Conservation (phyloP, 1,140 invertebrate species). For the Delia radicum region DNA sequence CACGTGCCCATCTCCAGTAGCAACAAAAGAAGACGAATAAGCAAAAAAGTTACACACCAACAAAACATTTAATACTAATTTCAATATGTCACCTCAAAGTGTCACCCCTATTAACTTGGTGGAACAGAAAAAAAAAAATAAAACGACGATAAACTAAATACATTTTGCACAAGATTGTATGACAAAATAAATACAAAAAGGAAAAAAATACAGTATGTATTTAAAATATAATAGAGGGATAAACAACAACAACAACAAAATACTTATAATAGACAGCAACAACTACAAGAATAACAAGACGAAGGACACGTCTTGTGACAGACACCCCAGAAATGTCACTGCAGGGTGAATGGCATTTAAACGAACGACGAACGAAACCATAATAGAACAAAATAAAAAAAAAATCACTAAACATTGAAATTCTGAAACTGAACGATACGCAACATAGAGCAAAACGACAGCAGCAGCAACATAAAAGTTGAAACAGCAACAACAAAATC, state of each 20-base stretch:
- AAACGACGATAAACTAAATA: background rate
- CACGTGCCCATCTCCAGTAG: no score
- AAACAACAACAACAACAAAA: background rate
- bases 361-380: background rate
- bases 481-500: background rate
- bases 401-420: slow-evolving; percentile 11
- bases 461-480: background rate
- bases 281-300: background rate
- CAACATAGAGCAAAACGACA: background rate
- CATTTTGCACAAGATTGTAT: slow-evolving; percentile 12
- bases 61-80: slow-evolving; percentile 13
- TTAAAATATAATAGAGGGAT: slow-evolving; percentile 15
- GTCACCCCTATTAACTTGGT: slow-evolving; percentile 18
- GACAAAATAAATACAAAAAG: background rate
- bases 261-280: background rate
- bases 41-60: background rate
- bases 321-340: slow-evolving; percentile 17
- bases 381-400: background rate
- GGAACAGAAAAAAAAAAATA: background rate
- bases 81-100: slow-evolving; percentile 23
- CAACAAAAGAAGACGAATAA: no score
- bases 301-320: slow-evolving; percentile 19
- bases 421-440: background rate
- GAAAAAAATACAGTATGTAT: background rate
- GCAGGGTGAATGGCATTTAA: slow-evolving; percentile 22